Conservation (phyloP, 1,140 invertebrate genomes). For the Hetaerina americana region DNA sequence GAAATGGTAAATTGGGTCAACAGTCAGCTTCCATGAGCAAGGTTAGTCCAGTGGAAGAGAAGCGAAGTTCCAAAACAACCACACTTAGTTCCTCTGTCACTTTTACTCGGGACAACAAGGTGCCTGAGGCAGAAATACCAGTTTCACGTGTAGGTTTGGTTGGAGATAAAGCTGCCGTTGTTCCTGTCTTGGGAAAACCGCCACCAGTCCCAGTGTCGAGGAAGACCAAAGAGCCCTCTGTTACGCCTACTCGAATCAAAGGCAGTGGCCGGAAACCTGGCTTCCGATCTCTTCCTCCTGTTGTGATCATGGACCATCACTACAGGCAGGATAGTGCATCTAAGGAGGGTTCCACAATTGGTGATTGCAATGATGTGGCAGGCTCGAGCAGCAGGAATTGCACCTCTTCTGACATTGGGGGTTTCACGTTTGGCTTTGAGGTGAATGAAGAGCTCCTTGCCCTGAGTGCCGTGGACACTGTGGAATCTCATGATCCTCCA, state of each 20-base stretch:
- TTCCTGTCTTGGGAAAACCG: background rate
- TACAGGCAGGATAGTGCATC: background rate
- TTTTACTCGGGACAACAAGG: background rate
- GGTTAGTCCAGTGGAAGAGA: background rate
- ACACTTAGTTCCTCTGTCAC: background rate
- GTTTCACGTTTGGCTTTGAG: background rate
- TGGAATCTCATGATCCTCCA: background rate
- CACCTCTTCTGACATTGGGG: background rate
- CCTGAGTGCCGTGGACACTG: background rate
- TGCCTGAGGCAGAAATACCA: background rate
- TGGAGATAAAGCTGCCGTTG: background rate
- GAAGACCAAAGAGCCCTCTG: background rate
- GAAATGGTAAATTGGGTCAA: background rate
- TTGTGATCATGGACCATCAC: background rate
- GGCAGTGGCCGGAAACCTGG: background rate
- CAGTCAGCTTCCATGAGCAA: background rate
- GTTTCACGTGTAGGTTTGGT: background rate
- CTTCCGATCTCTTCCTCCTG: background rate
- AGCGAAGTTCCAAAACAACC: background rate
- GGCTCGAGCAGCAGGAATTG: background rate
- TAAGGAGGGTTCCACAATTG: background rate
- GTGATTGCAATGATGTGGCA: background rate
- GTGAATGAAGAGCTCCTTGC: background rate
- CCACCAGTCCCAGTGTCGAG: background rate
- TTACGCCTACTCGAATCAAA: background rate